These are phyloP conservation scores for Mythimna impura DNA, from an alignment of 2,888 invertebrate genomes.

Conservation along the genomic window DNA sequence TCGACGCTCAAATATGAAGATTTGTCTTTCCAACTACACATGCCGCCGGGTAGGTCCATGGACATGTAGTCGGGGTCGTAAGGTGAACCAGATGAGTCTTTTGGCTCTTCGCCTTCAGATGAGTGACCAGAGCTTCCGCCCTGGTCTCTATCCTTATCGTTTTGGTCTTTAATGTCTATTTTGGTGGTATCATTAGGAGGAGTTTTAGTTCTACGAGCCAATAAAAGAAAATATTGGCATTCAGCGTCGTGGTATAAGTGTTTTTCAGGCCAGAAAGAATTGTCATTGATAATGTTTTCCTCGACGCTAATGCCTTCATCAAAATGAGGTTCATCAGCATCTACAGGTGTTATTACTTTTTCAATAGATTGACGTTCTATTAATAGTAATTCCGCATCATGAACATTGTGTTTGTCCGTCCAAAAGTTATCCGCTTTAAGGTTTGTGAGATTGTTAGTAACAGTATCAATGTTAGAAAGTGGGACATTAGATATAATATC, in stretches of 20 bases:
- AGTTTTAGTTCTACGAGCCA: conserved; percentile 86
- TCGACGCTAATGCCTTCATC: conserved; percentile 70
- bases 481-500: conserved; percentile 55
- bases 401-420: conserved; percentile 89
- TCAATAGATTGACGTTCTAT: conserved; percentile 70
- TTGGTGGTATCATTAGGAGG: conserved; percentile 69
- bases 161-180: conserved; percentile 83
- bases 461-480: conserved; percentile 75
- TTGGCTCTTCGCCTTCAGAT: conserved; percentile 82
- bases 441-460: conserved; percentile 79
- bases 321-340: conserved; percentile 49
- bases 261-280: conserved; percentile 91
- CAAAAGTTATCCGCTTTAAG: conserved; percentile 90
- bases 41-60: conserved; percentile 94
- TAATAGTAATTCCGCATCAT: conserved; percentile 90
- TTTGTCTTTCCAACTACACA: conserved; percentile 95
- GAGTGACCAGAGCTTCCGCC: conserved; percentile 91
- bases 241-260: conserved; percentile 92
- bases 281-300: conserved; percentile 82
- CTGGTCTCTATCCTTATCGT: conserved; percentile 91
- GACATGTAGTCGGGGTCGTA: conserved; percentile 92
- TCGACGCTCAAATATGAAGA: conserved; percentile 94
- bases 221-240: conserved; percentile 89
- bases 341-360: conserved; percentile 51
- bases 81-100: conserved; percentile 76